phyloP scores from a whole-genome alignment of 2,113 vertebrate species.

The Apaloderma vittatum region DNA sequence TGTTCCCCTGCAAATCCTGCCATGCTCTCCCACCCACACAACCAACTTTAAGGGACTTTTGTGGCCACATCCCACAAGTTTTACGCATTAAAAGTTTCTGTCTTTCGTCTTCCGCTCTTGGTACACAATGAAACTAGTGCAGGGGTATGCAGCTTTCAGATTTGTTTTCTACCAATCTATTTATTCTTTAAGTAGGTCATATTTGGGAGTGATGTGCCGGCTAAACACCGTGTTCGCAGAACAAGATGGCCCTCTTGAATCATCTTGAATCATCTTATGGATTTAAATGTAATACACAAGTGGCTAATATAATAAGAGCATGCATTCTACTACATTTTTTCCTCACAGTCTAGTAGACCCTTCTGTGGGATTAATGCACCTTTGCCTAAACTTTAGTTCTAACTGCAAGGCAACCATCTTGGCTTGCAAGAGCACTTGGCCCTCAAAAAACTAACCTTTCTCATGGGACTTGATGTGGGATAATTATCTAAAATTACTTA shows the following conservation, averaged over 20 bases:
- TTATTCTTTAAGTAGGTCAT: background rate
- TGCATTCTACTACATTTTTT: fast-evolving
- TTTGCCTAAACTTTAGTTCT: no score
- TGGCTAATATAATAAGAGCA: background rate
- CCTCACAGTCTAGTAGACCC: background rate
- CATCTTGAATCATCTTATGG: background rate
- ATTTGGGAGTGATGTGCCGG: background rate
- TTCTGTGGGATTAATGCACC: background rate
- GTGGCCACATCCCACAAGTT: background rate
- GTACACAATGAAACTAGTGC: background rate
- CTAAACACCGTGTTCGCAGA: background rate
- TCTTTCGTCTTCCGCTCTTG: background rate
- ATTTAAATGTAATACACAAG: background rate
- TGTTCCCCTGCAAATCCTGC: background rate
- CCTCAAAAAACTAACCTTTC: no score
- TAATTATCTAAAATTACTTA: no score
- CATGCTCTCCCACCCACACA: background rate
- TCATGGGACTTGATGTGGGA: no score
- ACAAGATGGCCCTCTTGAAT: background rate
- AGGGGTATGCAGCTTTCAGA: background rate
- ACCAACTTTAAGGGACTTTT: background rate
- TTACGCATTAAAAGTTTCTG: background rate
- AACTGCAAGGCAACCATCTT: no score
- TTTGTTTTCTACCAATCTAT: background rate
- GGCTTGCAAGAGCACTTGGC: no score